These are phyloP conservation scores for Drosophila tristis DNA, from an alignment of 1,140 invertebrate genomes.

Conservation along the genomic window DNA sequence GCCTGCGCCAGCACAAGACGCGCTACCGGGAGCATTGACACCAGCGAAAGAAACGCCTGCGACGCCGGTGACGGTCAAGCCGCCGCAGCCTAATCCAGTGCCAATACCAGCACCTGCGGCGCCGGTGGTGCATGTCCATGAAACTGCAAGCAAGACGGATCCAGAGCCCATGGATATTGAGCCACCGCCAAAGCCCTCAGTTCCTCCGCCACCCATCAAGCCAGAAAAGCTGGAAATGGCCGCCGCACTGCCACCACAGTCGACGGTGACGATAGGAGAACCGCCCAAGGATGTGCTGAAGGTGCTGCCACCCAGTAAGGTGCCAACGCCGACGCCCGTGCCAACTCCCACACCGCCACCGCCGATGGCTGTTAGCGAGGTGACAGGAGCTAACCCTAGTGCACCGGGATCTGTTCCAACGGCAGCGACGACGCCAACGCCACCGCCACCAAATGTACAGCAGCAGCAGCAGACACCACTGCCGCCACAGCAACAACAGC, in stretches of 20 bases:
- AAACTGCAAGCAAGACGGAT: conserved; percentile 74
- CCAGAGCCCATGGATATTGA: conserved; percentile 83
- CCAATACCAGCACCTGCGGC: conserved; percentile 17
- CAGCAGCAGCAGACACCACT: conserved; percentile 50
- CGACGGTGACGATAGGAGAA: conserved; percentile 33
- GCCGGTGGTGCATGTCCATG: conserved; percentile 50
- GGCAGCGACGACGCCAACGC: conserved; percentile 55
- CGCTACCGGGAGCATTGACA: conserved; percentile 11
- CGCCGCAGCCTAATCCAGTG: conserved; percentile 27
- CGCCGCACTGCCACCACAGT: conserved; percentile 37
- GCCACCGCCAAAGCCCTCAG: conserved; percentile 72
- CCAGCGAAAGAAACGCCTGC: not conserved
- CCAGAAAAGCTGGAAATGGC: conserved; percentile 64
- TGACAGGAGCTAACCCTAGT: conserved; percentile 40
- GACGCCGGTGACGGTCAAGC: conserved; percentile 17
- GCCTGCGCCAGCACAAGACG: conserved; percentile 2
- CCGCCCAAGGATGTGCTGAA: conserved; percentile 31
- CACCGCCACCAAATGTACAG: conserved; percentile 34
- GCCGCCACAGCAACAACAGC: conserved; percentile 14
- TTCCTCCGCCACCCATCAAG: conserved; percentile 64
- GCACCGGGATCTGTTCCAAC: not conserved
- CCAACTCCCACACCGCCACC: conserved; percentile 57
- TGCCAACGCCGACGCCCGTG: conserved; percentile 54
- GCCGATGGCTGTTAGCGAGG: not conserved
- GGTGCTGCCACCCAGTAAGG: conserved; percentile 29